phyloP scores from a whole-genome alignment of 2,888 invertebrate genomes.

The Papilio protenor region DNA sequence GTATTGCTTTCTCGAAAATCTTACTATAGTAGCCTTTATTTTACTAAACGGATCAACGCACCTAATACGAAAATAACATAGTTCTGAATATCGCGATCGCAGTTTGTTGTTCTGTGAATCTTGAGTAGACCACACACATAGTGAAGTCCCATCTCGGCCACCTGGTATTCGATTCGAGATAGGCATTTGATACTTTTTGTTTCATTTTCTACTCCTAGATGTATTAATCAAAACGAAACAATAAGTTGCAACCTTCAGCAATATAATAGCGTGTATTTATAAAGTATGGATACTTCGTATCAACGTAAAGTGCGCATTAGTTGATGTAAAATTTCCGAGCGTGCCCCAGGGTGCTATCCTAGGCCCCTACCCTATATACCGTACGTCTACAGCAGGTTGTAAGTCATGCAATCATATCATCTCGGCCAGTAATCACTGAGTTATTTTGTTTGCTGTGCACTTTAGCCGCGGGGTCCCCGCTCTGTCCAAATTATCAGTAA shows the following conservation, averaged over 20 bases:
- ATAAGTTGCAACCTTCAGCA: constrained; percentile 1
- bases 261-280: constrained; percentile 29
- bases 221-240: constrained; percentile 44
- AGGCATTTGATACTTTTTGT: neutral
- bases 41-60: neutral
- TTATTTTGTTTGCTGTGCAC: constrained; percentile 72
- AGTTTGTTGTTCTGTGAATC: neutral
- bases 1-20: constrained; percentile 38
- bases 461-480: constrained; percentile 59
- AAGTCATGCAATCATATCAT: constrained; percentile 64
- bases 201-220: neutral
- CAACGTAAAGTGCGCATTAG: constrained; percentile 54
- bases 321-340: constrained; percentile 55
- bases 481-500: constrained; percentile 69
- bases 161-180: neutral
- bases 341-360: constrained; percentile 66
- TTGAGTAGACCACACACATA: neutral
- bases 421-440: constrained; percentile 68
- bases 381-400: constrained; percentile 48
- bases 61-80: neutral
- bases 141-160: neutral
- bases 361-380: constrained; percentile 57
- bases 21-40: constrained; percentile 14
- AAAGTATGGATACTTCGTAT: constrained; percentile 28
- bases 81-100: neutral